A percentile compares a stretch with the other conserved stretches of the same genome.
phyloP scores from a whole-genome alignment of 1,140 invertebrate species.

The Phortica variegata region DNA sequence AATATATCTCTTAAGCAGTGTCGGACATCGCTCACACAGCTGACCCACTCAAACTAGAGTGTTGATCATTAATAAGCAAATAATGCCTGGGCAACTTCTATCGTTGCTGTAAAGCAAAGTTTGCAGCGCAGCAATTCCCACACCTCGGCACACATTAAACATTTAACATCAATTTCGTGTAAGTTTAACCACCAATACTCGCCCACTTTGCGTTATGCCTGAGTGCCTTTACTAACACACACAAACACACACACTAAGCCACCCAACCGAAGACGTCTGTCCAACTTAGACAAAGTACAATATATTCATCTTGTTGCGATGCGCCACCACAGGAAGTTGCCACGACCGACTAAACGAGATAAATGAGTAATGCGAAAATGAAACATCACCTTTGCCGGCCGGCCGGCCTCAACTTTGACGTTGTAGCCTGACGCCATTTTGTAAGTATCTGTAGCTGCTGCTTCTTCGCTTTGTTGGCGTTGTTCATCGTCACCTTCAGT shows the following conservation, averaged over 20 bases:
- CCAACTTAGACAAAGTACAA: constrained; percentile 27
- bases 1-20: background rate
- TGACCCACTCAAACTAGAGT: constrained; percentile 15
- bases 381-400: constrained; percentile 48
- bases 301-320: constrained; percentile 24
- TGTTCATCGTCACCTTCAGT: no score
- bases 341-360: constrained; percentile 42
- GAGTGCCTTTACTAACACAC: constrained; percentile 4
- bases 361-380: constrained; percentile 56
- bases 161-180: constrained; percentile 19
- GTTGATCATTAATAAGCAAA: constrained; percentile 24
- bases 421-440: constrained; percentile 23
- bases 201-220: background rate
- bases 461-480: no score
- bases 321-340: background rate
- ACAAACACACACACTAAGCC: constrained; percentile 2
- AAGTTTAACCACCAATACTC: no score
- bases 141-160: constrained; percentile 3
- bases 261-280: constrained; percentile 4
- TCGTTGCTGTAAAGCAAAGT: no score
- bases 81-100: no score
- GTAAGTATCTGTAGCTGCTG: no score
- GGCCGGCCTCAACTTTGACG: no score
- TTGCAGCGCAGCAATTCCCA: no score
- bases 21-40: no score